Conservation (phyloP, 2,888 invertebrate genomes). For the Cheilosia soror region DNA sequence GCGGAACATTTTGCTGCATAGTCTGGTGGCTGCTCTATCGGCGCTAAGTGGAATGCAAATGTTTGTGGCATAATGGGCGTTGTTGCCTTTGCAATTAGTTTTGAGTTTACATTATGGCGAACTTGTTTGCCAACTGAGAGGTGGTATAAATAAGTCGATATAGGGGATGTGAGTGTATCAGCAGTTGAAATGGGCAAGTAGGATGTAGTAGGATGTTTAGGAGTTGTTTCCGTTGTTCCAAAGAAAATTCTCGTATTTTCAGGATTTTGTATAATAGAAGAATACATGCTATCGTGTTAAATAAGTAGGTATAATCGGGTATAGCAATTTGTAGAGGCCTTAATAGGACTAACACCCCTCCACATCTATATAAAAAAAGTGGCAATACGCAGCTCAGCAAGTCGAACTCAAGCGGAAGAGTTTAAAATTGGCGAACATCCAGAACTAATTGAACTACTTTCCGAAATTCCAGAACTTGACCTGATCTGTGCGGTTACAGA, state of each 20-base stretch:
- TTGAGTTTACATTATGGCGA: constrained; percentile 58
- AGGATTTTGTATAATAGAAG: background rate
- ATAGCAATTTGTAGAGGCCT: too few species aligned
- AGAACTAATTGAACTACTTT: too few species aligned
- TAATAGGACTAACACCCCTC: too few species aligned
- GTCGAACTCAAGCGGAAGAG: too few species aligned
- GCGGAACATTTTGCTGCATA: background rate
- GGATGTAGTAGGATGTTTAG: constrained; percentile 55
- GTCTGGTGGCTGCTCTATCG: constrained; percentile 43
- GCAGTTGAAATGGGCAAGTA: constrained; percentile 3
- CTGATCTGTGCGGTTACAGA: too few species aligned
- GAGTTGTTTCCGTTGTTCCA: constrained; percentile 21
- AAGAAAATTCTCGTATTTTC: background rate
- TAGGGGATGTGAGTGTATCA: constrained; percentile 34
- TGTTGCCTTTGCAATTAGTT: constrained; percentile 48
- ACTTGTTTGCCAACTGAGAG: constrained; percentile 42
- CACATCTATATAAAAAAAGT: too few species aligned
- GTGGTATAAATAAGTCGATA: constrained; percentile 35
- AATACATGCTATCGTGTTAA: background rate
- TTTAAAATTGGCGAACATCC: too few species aligned
- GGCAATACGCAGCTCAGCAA: too few species aligned
- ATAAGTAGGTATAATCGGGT: too few species aligned
- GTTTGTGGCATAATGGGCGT: constrained; percentile 30
- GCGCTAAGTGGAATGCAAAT: constrained; percentile 70
- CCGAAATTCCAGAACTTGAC: too few species aligned